Evolutionary conservation across 2,888 invertebrate genomes (phyloP), one percentile per base, ranked within the genome.

Genomic region (Rosalia funebris): DNA sequence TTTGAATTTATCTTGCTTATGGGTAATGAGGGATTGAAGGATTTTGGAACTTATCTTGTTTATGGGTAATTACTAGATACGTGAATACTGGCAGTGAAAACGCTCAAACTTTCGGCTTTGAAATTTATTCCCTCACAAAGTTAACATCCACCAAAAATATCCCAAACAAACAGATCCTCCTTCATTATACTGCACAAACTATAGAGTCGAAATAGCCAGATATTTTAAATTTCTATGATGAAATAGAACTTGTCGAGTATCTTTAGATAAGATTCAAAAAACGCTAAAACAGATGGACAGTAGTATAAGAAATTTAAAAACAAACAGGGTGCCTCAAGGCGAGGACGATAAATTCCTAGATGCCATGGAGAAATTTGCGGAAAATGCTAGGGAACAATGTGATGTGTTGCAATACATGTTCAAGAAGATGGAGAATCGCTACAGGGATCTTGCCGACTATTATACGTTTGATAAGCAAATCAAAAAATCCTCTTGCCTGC

Each of bases 21-120:
- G 15, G 98, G 98, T 1, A 99, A 99, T 82, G 96, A 94, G n/a
- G n/a, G 75, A 95, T 99, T n/a, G n/a, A n/a, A n/a, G n/a, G n/a
- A n/a, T n/a, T n/a, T n/a, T n/a, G n/a, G n/a, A n/a, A n/a, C n/a
- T n/a, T n/a, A n/a, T n/a, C n/a, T n/a, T n/a, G n/a, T n/a, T n/a
- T n/a, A n/a, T n/a, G n/a, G n/a, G n/a, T n/a, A n/a, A n/a, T n/a
- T n/a, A n/a, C n/a, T n/a, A n/a, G n/a, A n/a, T 96, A 94, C 76
- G 95, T 99, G 93, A 98, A 98, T 81, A 89, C 95, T 0, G 97
- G 97, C 0, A 94, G 96, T 4, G 91, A 91, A 75, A 96, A 97
- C 77, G 96, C 93, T 0, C 93, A 93, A 67, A 95, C 97, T 0
- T 92, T 93, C 74, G 99, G 96, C 0, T 99, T 98, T 81, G 98